Percentiles rank a stretch among this genome's conserved stretches.
phyloP scores from a whole-genome alignment of 2,888 invertebrate species.

The Agrotis exclamationis region DNA sequence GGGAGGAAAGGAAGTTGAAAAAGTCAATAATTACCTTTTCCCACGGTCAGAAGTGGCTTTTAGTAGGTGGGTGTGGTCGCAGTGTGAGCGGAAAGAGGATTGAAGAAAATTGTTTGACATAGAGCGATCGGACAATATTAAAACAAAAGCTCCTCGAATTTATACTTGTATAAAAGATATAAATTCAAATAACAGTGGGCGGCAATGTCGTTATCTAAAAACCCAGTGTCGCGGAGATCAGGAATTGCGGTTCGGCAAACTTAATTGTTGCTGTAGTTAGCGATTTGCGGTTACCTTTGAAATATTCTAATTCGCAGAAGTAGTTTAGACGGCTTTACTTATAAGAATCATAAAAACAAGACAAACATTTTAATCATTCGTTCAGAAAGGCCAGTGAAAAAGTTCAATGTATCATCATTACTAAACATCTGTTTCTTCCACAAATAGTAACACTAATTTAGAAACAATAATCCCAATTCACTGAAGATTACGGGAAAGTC shows the following conservation, averaged over 20 bases:
- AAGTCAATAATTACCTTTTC: slow-evolving; percentile 89
- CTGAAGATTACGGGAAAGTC: too few species aligned
- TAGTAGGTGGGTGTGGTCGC: slow-evolving; percentile 68
- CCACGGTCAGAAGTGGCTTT: slow-evolving; percentile 83
- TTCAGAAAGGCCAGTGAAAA: too few species aligned
- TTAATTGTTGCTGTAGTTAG: not conserved
- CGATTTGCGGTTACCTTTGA: not conserved
- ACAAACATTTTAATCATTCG: not conserved
- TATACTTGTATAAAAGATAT: not conserved
- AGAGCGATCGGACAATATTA: too few species aligned
- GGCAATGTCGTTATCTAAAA: not conserved
- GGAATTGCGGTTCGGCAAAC: not conserved
- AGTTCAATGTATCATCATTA: too few species aligned
- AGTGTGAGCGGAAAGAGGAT: slow-evolving; percentile 43
- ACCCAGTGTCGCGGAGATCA: not conserved
- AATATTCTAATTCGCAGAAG: not conserved
- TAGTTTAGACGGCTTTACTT: not conserved
- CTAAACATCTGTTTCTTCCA: too few species aligned
- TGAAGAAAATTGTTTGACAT: too few species aligned
- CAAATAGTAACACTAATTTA: too few species aligned
- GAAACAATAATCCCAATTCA: too few species aligned
- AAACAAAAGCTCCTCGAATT: too few species aligned
- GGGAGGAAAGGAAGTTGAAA: slow-evolving; percentile 78
- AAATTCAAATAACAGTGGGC: not conserved
- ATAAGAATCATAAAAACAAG: not conserved